Evolutionary conservation across 2,113 vertebrate genomes (phyloP), one percentile per base, ranked within the genome.

Genomic region (Chloebia gouldiae): DNA sequence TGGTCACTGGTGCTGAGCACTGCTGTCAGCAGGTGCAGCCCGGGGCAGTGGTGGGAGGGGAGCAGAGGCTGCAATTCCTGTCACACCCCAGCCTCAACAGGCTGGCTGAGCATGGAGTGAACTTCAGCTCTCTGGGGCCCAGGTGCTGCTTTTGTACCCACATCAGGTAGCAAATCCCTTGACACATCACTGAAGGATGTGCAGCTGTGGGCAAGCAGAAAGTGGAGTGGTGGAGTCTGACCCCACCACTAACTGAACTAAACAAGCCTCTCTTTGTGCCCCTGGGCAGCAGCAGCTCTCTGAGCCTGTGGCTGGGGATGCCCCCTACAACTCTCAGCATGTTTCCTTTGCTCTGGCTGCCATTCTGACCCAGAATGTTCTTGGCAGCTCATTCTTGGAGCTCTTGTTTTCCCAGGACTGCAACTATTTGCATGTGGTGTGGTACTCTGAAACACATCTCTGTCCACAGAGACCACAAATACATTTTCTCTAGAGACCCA

Each of bases 201-300:
- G 40, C 28, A 51, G 35, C 6, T 57, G 14, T 54, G 51, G 61
- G 30, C 28, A 33, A 56, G 37, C 33, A 69, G 68, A 42, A 59
- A 24, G 49, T 17, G 33, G 24, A 53, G 39, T 5, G 4, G 13
- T 16, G 28, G 35, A 60, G 13, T 51, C 22, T 71, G 71, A n/a
- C n/a, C n/a, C n/a, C n/a, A n/a, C n/a, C n/a, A n/a, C n/a, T n/a
- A n/a, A 17, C 27, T 23, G 14, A 9, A 1, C 33, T 4, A 11
- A 40, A 21, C 31, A 31, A 31, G 13, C 5, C 21, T 66, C 25
- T 1, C 1, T 27, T 12, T 0, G 0, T 54, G 28, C 2, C 0
- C 5, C n/a, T 54, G 71, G 61, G 39, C 37, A 73, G 61, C n/a
- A 82, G 71, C 6, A 12, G 39, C 16, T 56, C 4, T 0, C 39